Evolutionary conservation across 1,140 invertebrate genomes (phyloP).

Genomic region (Pantala flavescens): DNA sequence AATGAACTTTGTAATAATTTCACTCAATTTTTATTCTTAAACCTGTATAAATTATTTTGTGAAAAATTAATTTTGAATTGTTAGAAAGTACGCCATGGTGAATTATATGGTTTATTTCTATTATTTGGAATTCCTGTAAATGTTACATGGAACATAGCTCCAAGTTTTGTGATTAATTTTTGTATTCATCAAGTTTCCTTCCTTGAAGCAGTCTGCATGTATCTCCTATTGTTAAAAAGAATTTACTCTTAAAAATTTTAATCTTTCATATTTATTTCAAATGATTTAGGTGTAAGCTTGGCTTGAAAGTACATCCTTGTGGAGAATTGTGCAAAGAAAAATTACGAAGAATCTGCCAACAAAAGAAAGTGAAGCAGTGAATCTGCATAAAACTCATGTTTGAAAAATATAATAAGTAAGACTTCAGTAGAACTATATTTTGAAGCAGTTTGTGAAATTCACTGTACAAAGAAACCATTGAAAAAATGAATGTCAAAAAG

Average conservation of each 20-base stretch:
- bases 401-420: not conserved
- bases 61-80: too few species aligned
- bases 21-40: too few species aligned
- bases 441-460: not conserved
- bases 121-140: too few species aligned
- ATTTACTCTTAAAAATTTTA: not conserved
- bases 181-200: too few species aligned
- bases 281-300: slow-evolving; percentile 3
- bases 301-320: not conserved
- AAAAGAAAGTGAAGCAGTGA: slow-evolving; percentile 1
- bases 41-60: too few species aligned
- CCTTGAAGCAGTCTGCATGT: not conserved
- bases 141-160: too few species aligned
- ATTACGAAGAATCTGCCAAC: not conserved
- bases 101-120: too few species aligned
- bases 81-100: too few species aligned
- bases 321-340: slow-evolving; percentile 6
- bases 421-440: not conserved
- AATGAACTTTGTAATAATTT: too few species aligned
- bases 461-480: too few species aligned
- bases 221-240: not conserved
- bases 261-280: slow-evolving; percentile 6
- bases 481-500: too few species aligned
- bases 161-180: too few species aligned
- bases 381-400: not conserved